phyloP scores from a whole-genome alignment of 2,888 invertebrate species.

The Malacosoma neustria region DNA sequence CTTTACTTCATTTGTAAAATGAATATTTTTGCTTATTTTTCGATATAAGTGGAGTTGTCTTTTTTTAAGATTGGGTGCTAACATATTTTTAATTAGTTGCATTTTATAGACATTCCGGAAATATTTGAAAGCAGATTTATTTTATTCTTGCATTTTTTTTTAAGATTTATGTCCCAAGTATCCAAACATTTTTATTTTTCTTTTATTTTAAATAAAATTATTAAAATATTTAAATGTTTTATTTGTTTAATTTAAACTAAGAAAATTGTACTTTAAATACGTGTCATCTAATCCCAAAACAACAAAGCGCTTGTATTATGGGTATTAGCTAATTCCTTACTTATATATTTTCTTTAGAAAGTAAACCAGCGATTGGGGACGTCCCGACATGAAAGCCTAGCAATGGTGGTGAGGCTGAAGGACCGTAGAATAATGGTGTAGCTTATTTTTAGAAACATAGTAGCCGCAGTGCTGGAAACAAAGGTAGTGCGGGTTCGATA shows the following conservation, averaged over 20 bases:
- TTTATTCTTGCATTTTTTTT: neutral
- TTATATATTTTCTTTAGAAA: too few relatives aligned
- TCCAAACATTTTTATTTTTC: slow-evolving; percentile 15
- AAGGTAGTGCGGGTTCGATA: too few relatives aligned
- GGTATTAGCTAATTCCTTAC: too few relatives aligned
- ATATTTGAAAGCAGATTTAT: neutral
- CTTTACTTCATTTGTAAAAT: neutral
- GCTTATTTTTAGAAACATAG: too few relatives aligned
- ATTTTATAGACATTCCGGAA: slow-evolving; percentile 1
- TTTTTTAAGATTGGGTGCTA: neutral
- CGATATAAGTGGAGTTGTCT: neutral
- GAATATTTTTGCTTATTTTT: neutral
- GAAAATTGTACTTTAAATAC: too few relatives aligned
- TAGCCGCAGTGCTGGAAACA: too few relatives aligned
- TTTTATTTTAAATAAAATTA: slow-evolving; percentile 22
- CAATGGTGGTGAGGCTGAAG: too few relatives aligned
- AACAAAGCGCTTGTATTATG: too few relatives aligned
- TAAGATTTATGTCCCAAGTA: slow-evolving; percentile 3
- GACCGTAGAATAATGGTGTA: too few relatives aligned
- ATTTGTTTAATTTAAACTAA: slow-evolving; percentile 1
- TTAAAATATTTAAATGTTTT: slow-evolving; percentile 11
- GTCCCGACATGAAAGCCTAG: too few relatives aligned
- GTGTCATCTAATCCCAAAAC: too few relatives aligned
- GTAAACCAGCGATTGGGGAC: too few relatives aligned
- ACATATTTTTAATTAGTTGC: neutral